Conservation (phyloP, 2,113 vertebrate species). For the Apeltes quadracus region DNA sequence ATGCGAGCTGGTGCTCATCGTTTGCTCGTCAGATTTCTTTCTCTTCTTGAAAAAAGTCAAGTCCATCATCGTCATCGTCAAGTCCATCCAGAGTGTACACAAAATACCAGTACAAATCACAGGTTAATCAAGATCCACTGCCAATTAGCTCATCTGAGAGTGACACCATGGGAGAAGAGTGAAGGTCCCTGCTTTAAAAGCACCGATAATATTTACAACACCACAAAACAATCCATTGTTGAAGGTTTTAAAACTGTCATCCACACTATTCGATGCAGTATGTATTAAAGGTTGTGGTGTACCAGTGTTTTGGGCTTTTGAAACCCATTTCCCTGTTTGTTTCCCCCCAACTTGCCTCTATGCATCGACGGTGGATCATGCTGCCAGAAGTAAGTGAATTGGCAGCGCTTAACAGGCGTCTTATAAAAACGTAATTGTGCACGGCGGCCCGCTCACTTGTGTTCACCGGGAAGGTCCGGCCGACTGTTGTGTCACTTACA, state of each 20-base stretch:
- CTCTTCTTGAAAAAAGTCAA: background rate
- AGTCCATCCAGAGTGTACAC: constrained; percentile 33
- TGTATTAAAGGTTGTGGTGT: background rate
- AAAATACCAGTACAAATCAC: background rate
- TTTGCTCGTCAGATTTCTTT: constrained; percentile 4
- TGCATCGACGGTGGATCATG: background rate
- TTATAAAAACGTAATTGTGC: constrained; percentile 4
- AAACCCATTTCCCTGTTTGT: background rate
- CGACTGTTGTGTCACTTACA: constrained; percentile 22
- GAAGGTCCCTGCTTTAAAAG: background rate
- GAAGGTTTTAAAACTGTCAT: background rate
- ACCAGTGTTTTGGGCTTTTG: constrained; percentile 8
- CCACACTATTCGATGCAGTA: background rate
- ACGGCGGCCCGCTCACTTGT: background rate
- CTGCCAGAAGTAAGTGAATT: constrained; percentile 1
- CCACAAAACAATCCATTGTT: background rate
- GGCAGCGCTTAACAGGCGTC: constrained; percentile 3
- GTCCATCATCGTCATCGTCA: background rate
- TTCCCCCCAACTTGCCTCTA: background rate
- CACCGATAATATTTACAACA: background rate
- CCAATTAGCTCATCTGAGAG: constrained; percentile 54
- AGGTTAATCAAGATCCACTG: constrained; percentile 54
- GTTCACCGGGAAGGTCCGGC: constrained; percentile 19
- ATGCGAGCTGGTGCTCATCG: constrained; percentile 17
- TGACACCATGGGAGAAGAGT: constrained; percentile 24